phyloP scores from a whole-genome alignment of 2,797 vertebrate species.

The Fundulus diaphanus region DNA sequence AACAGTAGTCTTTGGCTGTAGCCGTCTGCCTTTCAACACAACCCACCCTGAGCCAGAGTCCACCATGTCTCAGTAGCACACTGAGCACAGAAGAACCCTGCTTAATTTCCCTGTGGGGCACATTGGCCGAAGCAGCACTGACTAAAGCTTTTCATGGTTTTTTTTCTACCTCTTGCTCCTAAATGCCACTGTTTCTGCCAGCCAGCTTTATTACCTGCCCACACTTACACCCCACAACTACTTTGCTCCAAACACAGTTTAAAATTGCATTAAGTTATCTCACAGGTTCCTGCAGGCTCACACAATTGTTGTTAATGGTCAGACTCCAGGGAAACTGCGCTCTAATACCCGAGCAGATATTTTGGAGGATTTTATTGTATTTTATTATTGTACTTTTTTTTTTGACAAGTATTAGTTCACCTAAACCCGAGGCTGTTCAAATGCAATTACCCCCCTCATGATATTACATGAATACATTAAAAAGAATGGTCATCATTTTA shows the following conservation, averaged over 20 bases:
- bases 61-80: slow-evolving; percentile 40
- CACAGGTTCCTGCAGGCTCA: slow-evolving; percentile 44
- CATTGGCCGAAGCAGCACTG: slow-evolving; percentile 43
- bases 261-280: slow-evolving; percentile 62
- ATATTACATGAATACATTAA: slow-evolving; percentile 30
- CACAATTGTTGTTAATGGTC: slow-evolving; percentile 54
- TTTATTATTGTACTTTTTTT: slow-evolving; percentile 6
- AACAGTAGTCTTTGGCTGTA: slow-evolving; percentile 46
- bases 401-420: slow-evolving; percentile 36
- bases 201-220: slow-evolving; percentile 67
- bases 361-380: slow-evolving; percentile 28
- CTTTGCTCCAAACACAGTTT: slow-evolving; percentile 61
- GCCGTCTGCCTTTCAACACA: slow-evolving; percentile 15
- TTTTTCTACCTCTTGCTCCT: slow-evolving; percentile 14
- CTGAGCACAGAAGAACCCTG: slow-evolving; percentile 51
- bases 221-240: slow-evolving; percentile 59
- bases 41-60: background rate
- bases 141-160: slow-evolving; percentile 27
- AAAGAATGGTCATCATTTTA: background rate
- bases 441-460: slow-evolving; percentile 21
- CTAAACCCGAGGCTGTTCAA: slow-evolving; percentile 24
- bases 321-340: slow-evolving; percentile 35
- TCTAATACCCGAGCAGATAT: slow-evolving; percentile 43
- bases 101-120: slow-evolving; percentile 76
- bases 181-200: slow-evolving; percentile 48